Evolutionary conservation across 1,140 invertebrate species (phyloP).

Genomic region (Manduca sexta): DNA sequence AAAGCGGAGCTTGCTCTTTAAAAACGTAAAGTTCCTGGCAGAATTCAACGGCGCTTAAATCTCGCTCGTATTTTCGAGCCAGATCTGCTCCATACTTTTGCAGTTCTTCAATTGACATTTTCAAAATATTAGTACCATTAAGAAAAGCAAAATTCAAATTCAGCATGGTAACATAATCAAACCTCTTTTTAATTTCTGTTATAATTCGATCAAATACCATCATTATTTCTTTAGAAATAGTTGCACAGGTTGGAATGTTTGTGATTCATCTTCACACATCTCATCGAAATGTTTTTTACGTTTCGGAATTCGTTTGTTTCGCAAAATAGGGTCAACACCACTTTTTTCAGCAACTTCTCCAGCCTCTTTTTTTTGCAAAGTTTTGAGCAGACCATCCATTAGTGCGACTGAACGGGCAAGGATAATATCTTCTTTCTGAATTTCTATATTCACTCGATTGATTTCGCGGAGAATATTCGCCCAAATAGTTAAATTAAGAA

Average conservation of each 20-base stretch:
- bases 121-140: background rate
- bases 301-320: no score
- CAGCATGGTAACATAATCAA: conserved; percentile 16
- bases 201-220: conserved; percentile 23
- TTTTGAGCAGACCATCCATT: conserved; percentile 16
- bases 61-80: conserved; percentile 2
- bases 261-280: conserved; percentile 17
- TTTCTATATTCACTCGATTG: conserved; percentile 19
- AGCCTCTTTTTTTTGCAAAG: conserved; percentile 17
- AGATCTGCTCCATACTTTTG: no score
- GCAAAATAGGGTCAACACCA: no score
- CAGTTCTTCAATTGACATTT: no score
- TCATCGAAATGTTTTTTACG: background rate
- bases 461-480: conserved; percentile 21
- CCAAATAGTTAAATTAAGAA: conserved; percentile 17
- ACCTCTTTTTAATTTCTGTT: conserved; percentile 21
- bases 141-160: conserved; percentile 18
- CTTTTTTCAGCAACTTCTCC: no score
- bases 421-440: conserved; percentile 21
- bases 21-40: conserved; percentile 25
- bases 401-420: conserved; percentile 19
- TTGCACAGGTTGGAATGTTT: conserved; percentile 14
- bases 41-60: conserved; percentile 24
- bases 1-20: conserved; percentile 18
- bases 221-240: conserved; percentile 23